Conservation (phyloP, 2,888 invertebrate genomes). For the Drosophila greeni region DNA sequence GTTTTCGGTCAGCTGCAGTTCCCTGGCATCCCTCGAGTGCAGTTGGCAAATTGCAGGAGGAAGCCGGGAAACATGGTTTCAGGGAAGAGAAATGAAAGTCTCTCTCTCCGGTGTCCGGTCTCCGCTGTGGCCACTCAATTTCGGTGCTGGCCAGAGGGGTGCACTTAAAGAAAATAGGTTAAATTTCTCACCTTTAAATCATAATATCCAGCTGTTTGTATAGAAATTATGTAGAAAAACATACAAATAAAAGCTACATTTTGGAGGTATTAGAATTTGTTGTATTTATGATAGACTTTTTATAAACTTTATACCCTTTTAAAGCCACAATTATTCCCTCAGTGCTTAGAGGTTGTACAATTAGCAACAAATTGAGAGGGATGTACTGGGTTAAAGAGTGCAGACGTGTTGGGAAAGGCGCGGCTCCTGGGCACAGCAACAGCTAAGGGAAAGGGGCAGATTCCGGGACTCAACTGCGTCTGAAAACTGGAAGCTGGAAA, state of each 20-base stretch:
- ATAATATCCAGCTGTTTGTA: too few relatives aligned
- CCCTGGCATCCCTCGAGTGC: slow-evolving; percentile 54
- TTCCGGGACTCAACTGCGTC: not conserved
- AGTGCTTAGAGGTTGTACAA: slow-evolving; percentile 36
- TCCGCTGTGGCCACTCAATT: slow-evolving; percentile 40
- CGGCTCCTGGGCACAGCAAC: not conserved
- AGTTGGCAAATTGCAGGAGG: slow-evolving; percentile 59
- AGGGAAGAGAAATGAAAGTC: slow-evolving; percentile 1
- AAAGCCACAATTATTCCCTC: not conserved
- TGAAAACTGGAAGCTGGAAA: not conserved
- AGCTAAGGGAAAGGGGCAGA: not conserved
- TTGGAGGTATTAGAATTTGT: not conserved
- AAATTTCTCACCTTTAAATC: not conserved
- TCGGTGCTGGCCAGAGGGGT: slow-evolving; percentile 20
- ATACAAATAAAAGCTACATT: not conserved
- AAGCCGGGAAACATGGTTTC: slow-evolving; percentile 17
- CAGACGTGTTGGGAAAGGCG: not conserved
- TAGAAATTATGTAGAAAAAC: too few relatives aligned
- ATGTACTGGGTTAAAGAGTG: slow-evolving; percentile 24
- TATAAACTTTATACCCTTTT: not conserved
- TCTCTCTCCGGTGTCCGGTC: slow-evolving; percentile 1
- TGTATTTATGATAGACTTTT: too few relatives aligned
- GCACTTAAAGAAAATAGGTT: too few relatives aligned
- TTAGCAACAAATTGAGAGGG: slow-evolving; percentile 54
- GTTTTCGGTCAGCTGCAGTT: slow-evolving; percentile 37